Base-by-base conservation (phyloP, 1,140 invertebrate genomes). In the Dendroctonus valens region DNA sequence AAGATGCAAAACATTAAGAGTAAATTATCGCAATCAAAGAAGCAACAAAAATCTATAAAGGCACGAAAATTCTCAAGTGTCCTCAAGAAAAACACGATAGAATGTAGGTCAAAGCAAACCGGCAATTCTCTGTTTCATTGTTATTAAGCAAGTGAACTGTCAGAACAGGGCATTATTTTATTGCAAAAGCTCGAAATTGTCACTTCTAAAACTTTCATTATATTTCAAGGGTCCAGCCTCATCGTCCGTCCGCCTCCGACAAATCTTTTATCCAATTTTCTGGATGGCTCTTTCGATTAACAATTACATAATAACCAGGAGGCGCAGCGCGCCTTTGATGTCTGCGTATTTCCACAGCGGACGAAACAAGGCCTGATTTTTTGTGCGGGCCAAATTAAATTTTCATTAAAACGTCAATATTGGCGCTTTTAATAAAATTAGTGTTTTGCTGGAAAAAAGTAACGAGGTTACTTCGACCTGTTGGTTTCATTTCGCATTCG, bases 201-300 rank as follows among this genome's bases (percentile, higher is more conserved):
- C 55, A 58, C 55, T 58, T 58, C 55, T 58, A 15, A 44, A 58
- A 58, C 8, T 58, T 58, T 58, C 55, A 58, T 58, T 58, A 58
- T 58, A 58, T 58, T 58, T 58, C 41, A 58, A 58, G 55, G 14
- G 55, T 58, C 55, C 55, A n/a, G 14, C 14, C 3, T 1, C 1
- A 26, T 26, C 26, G 26, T 26, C 42, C 42, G 42, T 9, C 53
- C 12, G 41, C 11, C 55, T 58, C n/a, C 55, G 55, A 58, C 55
- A 58, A 58, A 58, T 58, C 55, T 58, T 58, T 58, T 58, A 58
- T 58, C 41, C 55, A 58, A 58, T 58, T 58, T 46, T 46, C 55
- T 58, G 55, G 55, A 58, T 58, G 55, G 55, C 55, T 12, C 55
- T 58, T 58, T 38, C 55, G 55, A 58, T 58, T 58, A 58, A 42